These are phyloP conservation scores for Acridotheres tristis DNA, from an alignment of 2,797 vertebrate species.

Conservation along the genomic window DNA sequence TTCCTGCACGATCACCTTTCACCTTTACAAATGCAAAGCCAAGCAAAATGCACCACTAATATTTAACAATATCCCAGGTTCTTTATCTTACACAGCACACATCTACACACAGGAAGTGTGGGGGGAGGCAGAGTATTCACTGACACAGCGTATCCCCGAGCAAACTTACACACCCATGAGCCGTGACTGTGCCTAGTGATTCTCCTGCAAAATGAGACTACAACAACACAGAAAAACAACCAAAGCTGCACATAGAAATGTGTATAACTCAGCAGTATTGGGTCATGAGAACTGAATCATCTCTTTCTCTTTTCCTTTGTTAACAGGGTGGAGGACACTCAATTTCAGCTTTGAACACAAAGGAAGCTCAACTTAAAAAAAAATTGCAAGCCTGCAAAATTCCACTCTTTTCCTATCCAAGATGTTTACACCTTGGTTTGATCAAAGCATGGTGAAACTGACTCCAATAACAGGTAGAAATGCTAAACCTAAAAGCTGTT, in stretches of 20 bases:
- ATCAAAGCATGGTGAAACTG: not conserved
- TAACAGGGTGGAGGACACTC: slow-evolving; percentile 25
- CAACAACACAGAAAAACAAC: slow-evolving; percentile 42
- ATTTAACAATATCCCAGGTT: slow-evolving; percentile 66
- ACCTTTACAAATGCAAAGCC: slow-evolving; percentile 75
- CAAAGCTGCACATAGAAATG: not conserved
- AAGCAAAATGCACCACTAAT: slow-evolving; percentile 69
- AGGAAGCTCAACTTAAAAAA: not conserved
- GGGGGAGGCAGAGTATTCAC: not conserved
- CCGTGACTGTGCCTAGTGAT: slow-evolving; percentile 19
- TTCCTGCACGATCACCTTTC: slow-evolving; percentile 77
- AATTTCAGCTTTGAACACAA: slow-evolving; percentile 30
- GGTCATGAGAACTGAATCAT: slow-evolving; percentile 5
- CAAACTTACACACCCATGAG: slow-evolving; percentile 24
- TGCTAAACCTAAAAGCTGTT: slow-evolving; percentile 15
- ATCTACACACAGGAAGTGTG: not conserved
- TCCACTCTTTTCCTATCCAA: not conserved
- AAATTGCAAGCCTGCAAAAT: not conserved
- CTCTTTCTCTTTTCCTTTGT: slow-evolving; percentile 14
- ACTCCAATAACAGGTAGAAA: not conserved
- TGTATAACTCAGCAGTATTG: slow-evolving; percentile 33
- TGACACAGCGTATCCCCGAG: not conserved
- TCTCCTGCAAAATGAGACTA: slow-evolving; percentile 51
- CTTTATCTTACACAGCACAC: slow-evolving; percentile 30
- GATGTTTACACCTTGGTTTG: not conserved